Base-by-base conservation (phyloP, 2,888 invertebrate species). In the Cataglyphis albicans region DNA sequence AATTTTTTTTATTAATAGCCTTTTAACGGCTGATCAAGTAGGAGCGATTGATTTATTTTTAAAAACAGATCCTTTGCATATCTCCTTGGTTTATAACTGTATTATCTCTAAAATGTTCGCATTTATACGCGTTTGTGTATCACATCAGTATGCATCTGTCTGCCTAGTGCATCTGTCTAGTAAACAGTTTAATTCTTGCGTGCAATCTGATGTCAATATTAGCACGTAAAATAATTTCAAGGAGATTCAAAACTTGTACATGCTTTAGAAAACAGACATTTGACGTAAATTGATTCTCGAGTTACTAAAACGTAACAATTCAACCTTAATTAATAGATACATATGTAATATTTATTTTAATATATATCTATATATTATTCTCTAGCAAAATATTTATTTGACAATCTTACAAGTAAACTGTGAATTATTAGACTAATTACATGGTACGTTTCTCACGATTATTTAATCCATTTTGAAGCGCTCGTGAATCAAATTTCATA, bases 381-480 rank as follows among this genome's bases (percentile, higher is more conserved):
- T 41, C 4, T 15, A 52, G 15, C 2, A 10, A 55, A 35, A 70
- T 21, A 29, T 52, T 44, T 44, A 67, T 67, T 67, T 25, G 25
- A 57, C 18, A 6, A 72, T 25, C n/a, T 76, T 44, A 57, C 21
- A 65, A 59, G 64, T 83, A 80, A 63, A n/a, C 38, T 84, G 3
- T 7, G n/a, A 29, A 48, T 68, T 48, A 21, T 44, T 44, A 44
- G 0, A 61, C 9, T n/a, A 81, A 84, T 86, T 83, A 64, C 72
- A 15, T 41, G 18, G 52, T 21, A 73, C 41, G 67, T 15, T 63
- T 84, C 61, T 61, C 82, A 75, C 75, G 61, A 64, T n/a, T 9
- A 7, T 57, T 18, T 57, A 7, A n/a, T 32, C 1, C n/a, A 52
- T 80, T 52, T 82, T 86, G 83, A 86, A 84, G 84, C 68, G 59